These are phyloP conservation scores for Lasioglossum vierecki DNA, from an alignment of 2,888 invertebrate genomes.

Conservation along the genomic window DNA sequence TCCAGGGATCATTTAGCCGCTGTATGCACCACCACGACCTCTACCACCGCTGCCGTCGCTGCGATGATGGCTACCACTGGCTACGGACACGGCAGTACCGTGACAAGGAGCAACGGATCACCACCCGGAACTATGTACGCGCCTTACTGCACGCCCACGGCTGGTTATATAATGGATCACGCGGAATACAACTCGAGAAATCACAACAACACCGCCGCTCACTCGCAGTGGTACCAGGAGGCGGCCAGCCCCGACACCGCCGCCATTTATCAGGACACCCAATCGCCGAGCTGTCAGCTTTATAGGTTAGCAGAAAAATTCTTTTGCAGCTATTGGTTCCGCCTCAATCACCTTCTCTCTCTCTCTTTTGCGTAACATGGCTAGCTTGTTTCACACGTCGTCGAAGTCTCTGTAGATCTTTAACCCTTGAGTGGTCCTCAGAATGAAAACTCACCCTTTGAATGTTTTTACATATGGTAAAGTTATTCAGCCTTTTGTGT, in stretches of 20 bases:
- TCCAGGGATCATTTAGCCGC: constrained; percentile 69
- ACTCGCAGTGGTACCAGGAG: constrained; percentile 83
- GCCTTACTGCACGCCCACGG: constrained; percentile 76
- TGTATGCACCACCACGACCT: constrained; percentile 69
- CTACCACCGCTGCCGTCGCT: constrained; percentile 79
- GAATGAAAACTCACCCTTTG: no score
- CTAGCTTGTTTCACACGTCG: not conserved
- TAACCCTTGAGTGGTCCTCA: no score
- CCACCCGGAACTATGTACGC: constrained; percentile 81
- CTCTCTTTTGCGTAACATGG: not conserved
- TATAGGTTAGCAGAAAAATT: constrained; percentile 76
- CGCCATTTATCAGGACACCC: constrained; percentile 82
- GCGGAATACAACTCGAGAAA: constrained; percentile 81
- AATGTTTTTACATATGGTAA: no score
- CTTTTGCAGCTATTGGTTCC: not conserved
- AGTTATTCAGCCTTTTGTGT: no score
- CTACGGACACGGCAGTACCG: constrained; percentile 78
- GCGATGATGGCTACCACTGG: constrained; percentile 82
- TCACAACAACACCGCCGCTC: constrained; percentile 75
- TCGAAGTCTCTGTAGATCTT: not conserved
- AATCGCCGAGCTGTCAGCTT: constrained; percentile 82
- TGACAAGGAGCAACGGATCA: constrained; percentile 78
- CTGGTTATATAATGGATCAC: constrained; percentile 82
- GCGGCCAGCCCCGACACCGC: constrained; percentile 81
- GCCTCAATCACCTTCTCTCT: not conserved